Base-by-base conservation (phyloP, 2,797 vertebrate genomes). In the Eulemur rubriventer region DNA sequence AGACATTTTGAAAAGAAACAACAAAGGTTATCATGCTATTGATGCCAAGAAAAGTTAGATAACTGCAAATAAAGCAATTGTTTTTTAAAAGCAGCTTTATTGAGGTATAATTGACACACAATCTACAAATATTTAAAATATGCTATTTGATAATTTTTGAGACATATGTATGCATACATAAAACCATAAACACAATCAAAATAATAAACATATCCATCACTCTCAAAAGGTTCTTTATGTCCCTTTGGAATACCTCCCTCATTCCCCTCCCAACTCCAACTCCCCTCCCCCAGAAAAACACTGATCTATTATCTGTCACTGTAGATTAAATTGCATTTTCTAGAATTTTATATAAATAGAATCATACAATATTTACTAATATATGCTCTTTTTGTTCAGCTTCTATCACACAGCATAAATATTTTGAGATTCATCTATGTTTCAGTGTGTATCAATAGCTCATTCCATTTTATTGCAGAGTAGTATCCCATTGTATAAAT, bases 1-100 rank as follows among this genome's bases (percentile, higher is more conserved):
- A 91, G 73, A 87, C 13, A 81, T 72, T 96, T 97, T 84, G 48
- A 88, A 96, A 93, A 78, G 22, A 55, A 20, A 89, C 35, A 82
- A 83, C 4, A 84, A 67, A 70, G 9, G 10, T 38, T 67, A 81
- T 20, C 2, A 12, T 57, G 52, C 13, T 90, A 59, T 4, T 12
- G 24, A 48, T 76, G 59, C 41, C 84, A 43, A 63, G 65, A 84
- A 89, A 88, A 90, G 7, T 18, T 67, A 78, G 52, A 30, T 28
- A 87, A 86, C 28, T 20, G 17, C 20, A 91, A 96, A 94, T 38
- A 50, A 89, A 81, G 26, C 13, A 59, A 67, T 69, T 82, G 5
- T 6, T 84, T 41, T 94, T 41, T 61, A 70, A 82, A 18, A 81
- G 33, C 13, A 79, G 8, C 35, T 69, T 86, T 83, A 63, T 73